Percentiles rank a stretch among this genome's conserved stretches.
Conservation (phyloP, 2,113 vertebrate genomes). For the Clarias gariepinus region DNA sequence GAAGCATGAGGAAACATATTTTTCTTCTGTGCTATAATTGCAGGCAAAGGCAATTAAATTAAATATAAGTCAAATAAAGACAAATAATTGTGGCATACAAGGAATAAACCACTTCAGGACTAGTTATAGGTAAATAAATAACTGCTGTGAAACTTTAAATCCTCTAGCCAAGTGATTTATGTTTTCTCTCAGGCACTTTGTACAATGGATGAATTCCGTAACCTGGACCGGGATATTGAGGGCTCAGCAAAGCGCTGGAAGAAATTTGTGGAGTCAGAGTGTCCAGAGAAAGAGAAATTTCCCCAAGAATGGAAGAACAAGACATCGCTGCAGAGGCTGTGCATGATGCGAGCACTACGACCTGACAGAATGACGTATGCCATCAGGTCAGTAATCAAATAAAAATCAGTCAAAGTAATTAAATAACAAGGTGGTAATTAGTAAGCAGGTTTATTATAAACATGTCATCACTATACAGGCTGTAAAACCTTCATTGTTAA, state of each 20-base stretch:
- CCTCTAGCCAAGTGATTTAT: not conserved
- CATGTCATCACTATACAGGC: not conserved
- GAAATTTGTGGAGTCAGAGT: constrained; percentile 90
- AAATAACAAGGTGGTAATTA: not conserved
- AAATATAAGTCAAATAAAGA: too few relatives aligned
- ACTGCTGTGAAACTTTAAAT: not conserved
- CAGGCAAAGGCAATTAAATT: too few relatives aligned
- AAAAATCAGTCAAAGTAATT: too few relatives aligned
- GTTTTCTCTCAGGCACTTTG: constrained; percentile 77
- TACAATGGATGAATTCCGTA: constrained; percentile 86
- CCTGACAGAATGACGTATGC: constrained; percentile 54
- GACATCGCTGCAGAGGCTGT: constrained; percentile 76
- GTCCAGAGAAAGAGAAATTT: constrained; percentile 92
- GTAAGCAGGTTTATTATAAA: not conserved
- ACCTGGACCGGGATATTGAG: constrained; percentile 90
- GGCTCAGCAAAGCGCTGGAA: constrained; percentile 93
- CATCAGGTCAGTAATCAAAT: constrained; percentile 36
- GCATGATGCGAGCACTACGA: constrained; percentile 52
- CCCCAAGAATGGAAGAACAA: constrained; percentile 97
- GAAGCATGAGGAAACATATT: too few relatives aligned
- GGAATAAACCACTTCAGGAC: not conserved
- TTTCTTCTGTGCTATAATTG: too few relatives aligned
- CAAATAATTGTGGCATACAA: not conserved
- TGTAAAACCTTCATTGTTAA: not conserved
- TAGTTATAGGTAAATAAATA: not conserved